Percentiles rank a stretch among this genome's conserved stretches.
Conservation (phyloP, 2,797 vertebrate genomes). For the Margarornis squamiger region DNA sequence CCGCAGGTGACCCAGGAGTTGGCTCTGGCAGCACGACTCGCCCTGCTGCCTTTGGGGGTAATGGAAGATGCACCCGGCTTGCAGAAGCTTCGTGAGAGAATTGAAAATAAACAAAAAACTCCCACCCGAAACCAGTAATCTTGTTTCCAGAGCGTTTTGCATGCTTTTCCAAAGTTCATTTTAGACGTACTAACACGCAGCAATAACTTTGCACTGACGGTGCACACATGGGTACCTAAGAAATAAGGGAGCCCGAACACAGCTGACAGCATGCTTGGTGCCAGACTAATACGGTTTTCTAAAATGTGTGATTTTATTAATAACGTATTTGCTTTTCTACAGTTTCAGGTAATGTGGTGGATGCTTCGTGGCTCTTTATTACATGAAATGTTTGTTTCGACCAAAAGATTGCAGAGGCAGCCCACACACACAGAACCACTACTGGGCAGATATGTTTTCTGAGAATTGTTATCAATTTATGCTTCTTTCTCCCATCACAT, state of each 20-base stretch:
- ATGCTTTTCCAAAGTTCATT: background rate
- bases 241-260: background rate
- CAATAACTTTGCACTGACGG: fast-evolving
- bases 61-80: background rate
- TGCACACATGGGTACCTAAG: fast-evolving
- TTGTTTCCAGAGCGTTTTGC: background rate
- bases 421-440: fast-evolving
- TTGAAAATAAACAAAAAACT: background rate
- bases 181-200: background rate
- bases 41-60: background rate
- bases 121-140: background rate
- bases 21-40: fast-evolving
- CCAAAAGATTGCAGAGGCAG: fast-evolving
- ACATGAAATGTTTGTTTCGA: background rate
- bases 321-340: background rate
- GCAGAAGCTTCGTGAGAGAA: background rate
- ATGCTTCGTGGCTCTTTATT: background rate
- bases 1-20: fast-evolving
- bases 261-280: background rate
- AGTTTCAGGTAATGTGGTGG: background rate
- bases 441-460: background rate
- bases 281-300: background rate
- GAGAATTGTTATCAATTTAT: background rate
- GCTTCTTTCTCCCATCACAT: background rate
- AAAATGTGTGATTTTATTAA: background rate